phyloP scores from a whole-genome alignment of 2,888 invertebrate genomes.

The Girardia tigrina region DNA sequence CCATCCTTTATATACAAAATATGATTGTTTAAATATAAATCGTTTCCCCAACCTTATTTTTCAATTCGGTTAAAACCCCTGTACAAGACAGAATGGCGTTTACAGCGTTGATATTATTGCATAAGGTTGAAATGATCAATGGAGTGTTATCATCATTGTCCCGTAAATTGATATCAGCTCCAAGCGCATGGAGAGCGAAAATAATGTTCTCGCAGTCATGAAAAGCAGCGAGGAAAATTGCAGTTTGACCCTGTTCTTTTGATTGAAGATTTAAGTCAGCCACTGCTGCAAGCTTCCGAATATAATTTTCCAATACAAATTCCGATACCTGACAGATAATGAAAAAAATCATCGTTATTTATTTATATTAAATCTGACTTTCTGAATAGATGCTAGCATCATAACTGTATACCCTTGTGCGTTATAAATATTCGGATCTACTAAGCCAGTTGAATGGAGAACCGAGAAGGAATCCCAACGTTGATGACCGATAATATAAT shows the following conservation, averaged over 20 bases:
- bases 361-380: background rate
- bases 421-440: background rate
- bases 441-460: background rate
- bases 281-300: background rate
- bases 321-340: background rate
- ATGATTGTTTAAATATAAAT: background rate
- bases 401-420: background rate
- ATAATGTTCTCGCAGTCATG: conserved; percentile 3
- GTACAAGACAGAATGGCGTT: conserved; percentile 15
- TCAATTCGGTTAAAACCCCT: background rate
- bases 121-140: background rate
- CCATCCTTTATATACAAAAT: background rate
- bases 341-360: background rate
- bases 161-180: background rate
- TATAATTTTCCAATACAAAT: background rate
- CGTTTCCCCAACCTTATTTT: background rate
- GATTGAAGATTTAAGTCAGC: background rate
- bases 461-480: conserved; percentile 1
- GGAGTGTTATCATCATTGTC: conserved; percentile 7
- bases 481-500: background rate
- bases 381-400: background rate
- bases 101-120: background rate
- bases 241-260: background rate
- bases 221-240: background rate
- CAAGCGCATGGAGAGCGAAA: background rate